Base-by-base conservation (phyloP, 2,888 invertebrate genomes). In the Syritta pipiens region DNA sequence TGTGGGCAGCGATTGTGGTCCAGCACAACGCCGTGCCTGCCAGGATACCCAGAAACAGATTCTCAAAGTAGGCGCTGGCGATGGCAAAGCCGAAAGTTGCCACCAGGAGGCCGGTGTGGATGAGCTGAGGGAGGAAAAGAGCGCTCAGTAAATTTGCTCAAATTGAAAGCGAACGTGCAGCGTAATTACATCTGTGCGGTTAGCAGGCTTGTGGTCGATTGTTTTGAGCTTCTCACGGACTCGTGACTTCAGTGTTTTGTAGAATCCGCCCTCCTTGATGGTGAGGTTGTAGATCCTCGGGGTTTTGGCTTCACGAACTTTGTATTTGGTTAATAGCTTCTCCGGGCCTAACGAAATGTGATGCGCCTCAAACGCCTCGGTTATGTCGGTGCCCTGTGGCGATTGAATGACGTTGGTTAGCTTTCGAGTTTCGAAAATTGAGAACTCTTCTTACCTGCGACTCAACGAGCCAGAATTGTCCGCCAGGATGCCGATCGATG, bases 401-500 rank as follows among this genome's bases (percentile, higher is more conserved):
- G 17, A 7, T 7, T 2, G 1, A 14, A 17, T 7, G 19, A 1
- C n/a, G 1, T 9, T 37, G 3, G 7, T 14, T 37, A 2, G 3
- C 1, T 37, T 17, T 26, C 12, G 4, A 10, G 22, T 3, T 30
- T 12, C 4, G 7, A 0, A 19, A 1, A n/a, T 22, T 26, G 2
- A 32, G 12, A n/a, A 14, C 22, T 19, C 17, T 4, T 12, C 4
- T 17, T 89, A 92, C 95, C 90, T 93, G 92, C 1, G 94, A 92
- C 46, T 93, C 88, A 28, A 89, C 88, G 53, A 96, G 84, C 95
- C 95, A 96, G 85, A 94, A 93, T 0, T 90, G 84, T 1, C 97
- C 96, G 28, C 97, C 97, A 0, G 98, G 98, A 90, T 98, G 98
- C 44, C 89, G 90, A 2, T 92, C 88, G 3, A 95, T 90, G 86